Conservation (phyloP, 2,797 vertebrate species). For the Lepus oiostolus region DNA sequence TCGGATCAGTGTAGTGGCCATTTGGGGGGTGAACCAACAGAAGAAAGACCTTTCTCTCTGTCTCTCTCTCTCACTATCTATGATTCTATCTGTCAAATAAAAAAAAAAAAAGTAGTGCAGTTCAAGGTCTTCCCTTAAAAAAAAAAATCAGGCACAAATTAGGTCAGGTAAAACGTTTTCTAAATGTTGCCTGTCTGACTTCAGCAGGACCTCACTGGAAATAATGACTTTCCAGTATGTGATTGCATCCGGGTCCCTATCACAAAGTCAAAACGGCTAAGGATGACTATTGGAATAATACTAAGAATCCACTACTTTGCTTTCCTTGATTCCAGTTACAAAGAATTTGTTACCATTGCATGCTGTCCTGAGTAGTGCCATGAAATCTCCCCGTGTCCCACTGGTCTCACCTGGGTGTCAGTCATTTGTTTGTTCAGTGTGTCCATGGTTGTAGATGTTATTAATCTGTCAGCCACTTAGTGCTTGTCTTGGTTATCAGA, state of each 20-base stretch:
- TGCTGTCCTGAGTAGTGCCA: background rate
- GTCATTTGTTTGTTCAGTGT: too few relatives aligned
- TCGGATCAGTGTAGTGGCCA: too few relatives aligned
- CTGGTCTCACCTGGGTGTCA: too few relatives aligned
- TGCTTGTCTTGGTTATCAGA: too few relatives aligned
- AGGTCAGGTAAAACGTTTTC: background rate
- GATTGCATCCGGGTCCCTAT: background rate
- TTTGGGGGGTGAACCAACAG: too few relatives aligned
- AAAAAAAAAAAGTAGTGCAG: too few relatives aligned
- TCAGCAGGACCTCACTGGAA: background rate
- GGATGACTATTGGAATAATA: background rate
- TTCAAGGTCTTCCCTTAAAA: too few relatives aligned
- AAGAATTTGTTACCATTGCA: background rate
- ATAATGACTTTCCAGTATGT: background rate
- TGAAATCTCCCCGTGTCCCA: background rate
- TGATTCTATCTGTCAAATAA: too few relatives aligned
- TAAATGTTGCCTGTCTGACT: slow-evolving; percentile 25
- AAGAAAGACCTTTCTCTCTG: too few relatives aligned
- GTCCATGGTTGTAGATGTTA: background rate
- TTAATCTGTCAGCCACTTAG: background rate
- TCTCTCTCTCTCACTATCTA: too few relatives aligned
- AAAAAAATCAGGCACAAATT: slow-evolving; percentile 40
- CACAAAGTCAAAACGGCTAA: background rate
- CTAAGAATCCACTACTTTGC: background rate
- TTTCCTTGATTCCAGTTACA: background rate